Evolutionary conservation across 2,113 vertebrate genomes (phyloP), one percentile per base, ranked within the genome.

Genomic region (Amphilophus citrinellus): DNA sequence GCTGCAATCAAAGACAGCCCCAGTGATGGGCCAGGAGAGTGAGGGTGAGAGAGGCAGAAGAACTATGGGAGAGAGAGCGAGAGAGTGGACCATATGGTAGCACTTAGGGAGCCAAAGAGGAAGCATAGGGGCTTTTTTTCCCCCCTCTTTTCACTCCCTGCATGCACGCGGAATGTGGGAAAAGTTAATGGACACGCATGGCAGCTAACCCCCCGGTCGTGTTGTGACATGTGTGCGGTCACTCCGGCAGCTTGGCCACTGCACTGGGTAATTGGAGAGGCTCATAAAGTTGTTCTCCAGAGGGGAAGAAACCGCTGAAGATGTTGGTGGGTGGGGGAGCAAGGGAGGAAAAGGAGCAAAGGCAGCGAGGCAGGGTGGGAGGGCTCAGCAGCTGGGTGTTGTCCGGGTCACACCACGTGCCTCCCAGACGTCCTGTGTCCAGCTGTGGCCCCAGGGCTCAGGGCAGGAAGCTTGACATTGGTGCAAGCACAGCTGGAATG

Each of bases 121-220:
- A 97, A 97, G 97, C 96, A 96, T 94, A 94, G 96, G 95, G 95
- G 76, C 82, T 88, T 91, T 90, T 92, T 86, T 61, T 13, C 66
- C 84, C 84, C 86, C 84, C 82, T 83, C 42, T 89, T 88, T 88
- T 89, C 47, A 80, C 84, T 92, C 88, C 92, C 94, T 91, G 94
- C 91, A 94, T 76, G 93, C 94, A 96, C 88, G 44, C 86, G 93
- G 96, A 97, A 97, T 97, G 97, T 98, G 97, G 97, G 97, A 97
- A 98, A 98, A 97, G 96, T 97, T 97, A 97, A 97, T 97, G 96
- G 97, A 95, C 96, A 96, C 96, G 96, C 97, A 97, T 97, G 97
- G 96, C 96, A 95, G 97, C 97, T 96, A 97, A 96, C 97, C 96
- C 92, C 92, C 85, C 87, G 84, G 95, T 95, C 89, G 84, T 95